phyloP scores from a whole-genome alignment of 2,797 vertebrate genomes.

The Arnoldichthys spilopterus region DNA sequence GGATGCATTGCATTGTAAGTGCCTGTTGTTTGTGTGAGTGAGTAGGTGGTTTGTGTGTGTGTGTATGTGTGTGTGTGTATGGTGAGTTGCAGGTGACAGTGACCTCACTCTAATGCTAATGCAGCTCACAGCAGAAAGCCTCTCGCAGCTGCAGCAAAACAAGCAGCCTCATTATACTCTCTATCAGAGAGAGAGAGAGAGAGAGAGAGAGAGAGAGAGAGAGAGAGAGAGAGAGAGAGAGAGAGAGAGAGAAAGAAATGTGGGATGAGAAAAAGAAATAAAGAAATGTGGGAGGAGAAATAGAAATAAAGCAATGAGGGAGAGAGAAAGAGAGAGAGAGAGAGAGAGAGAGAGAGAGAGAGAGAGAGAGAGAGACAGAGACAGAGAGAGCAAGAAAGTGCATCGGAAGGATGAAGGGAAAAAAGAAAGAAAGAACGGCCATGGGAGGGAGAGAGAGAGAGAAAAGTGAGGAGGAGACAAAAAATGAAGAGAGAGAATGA shows the following conservation, averaged over 20 bases:
- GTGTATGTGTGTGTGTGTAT: background rate
- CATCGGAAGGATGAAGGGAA: no score
- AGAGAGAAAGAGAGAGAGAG: slow-evolving; percentile 51
- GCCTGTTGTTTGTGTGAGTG: slow-evolving; percentile 2
- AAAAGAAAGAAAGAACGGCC: background rate
- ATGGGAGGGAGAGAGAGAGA: background rate
- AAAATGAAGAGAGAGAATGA: background rate
- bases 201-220: background rate
- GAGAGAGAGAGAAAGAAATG: slow-evolving; percentile 52
- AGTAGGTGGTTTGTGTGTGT: slow-evolving; percentile 7
- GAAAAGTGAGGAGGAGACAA: background rate
- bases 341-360: slow-evolving; percentile 29
- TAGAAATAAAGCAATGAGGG: no score
- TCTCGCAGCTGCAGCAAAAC: slow-evolving; percentile 75
- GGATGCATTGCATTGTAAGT: slow-evolving; percentile 8
- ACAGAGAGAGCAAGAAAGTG: background rate
- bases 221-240: background rate
- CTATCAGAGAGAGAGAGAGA: slow-evolving; percentile 69
- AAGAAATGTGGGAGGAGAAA: no score
- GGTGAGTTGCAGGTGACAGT: slow-evolving; percentile 53
- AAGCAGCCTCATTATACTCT: slow-evolving; percentile 75
- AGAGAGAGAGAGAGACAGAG: background rate
- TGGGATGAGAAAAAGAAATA: background rate
- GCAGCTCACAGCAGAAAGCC: slow-evolving; percentile 47
- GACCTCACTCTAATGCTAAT: slow-evolving; percentile 53